These are phyloP conservation scores for Alces alces DNA, from an alignment of 2,113 vertebrate genomes.

Conservation along the genomic window DNA sequence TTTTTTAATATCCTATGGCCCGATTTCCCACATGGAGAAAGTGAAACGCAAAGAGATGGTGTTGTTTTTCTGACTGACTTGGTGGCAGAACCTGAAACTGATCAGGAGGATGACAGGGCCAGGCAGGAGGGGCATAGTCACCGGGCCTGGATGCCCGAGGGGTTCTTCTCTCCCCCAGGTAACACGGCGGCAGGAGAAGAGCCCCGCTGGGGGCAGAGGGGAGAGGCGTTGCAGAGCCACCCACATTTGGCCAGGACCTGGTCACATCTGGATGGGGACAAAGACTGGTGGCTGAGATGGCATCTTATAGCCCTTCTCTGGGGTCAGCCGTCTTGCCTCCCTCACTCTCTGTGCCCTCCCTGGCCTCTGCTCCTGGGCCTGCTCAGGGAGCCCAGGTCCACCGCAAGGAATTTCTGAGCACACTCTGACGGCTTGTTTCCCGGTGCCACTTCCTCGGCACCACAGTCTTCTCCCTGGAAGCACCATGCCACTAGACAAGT, in stretches of 20 bases:
- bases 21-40: not conserved
- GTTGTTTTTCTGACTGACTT: not conserved
- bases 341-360: not conserved
- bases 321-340: not conserved
- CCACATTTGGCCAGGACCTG: not conserved
- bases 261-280: not conserved
- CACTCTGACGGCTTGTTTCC: not conserved
- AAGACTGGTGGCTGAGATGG: not conserved
- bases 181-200: rapidly evolving
- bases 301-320: not conserved
- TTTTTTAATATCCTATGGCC: not conserved
- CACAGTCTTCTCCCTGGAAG: slow-evolving; percentile 38
- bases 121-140: not conserved
- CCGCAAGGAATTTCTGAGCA: slow-evolving; percentile 10
- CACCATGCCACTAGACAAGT: slow-evolving; percentile 43
- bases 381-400: not conserved
- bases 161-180: not conserved
- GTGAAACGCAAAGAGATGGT: not conserved
- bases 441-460: not conserved
- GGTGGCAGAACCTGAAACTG: not conserved
- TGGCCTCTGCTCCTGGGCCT: not conserved
- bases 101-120: not conserved
- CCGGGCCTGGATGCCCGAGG: rapidly evolving
- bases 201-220: not conserved
- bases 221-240: not conserved